Evolutionary conservation across 2,797 vertebrate species (phyloP).

Genomic region (Percopsis omiscomaycus): DNA sequence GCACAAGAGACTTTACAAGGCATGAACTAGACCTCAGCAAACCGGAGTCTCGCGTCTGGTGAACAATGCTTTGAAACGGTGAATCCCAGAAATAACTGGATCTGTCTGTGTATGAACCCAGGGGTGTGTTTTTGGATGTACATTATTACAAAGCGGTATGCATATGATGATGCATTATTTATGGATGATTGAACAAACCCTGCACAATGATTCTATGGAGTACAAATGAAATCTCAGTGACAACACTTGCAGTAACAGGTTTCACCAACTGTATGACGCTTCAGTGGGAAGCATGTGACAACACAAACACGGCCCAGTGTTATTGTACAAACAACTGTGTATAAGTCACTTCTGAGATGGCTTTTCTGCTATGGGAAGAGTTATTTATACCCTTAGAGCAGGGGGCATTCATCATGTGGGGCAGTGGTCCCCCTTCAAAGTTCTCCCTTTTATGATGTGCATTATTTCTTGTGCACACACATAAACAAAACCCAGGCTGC

Average conservation of each 20-base stretch:
- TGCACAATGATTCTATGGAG: slow-evolving; percentile 10
- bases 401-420: slow-evolving; percentile 73
- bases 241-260: slow-evolving; percentile 14
- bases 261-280: slow-evolving; percentile 28
- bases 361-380: slow-evolving; percentile 71
- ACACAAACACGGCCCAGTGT: slow-evolving; percentile 61
- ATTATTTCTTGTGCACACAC: slow-evolving; percentile 84
- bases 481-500: slow-evolving; percentile 82
- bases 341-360: slow-evolving; percentile 71
- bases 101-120: slow-evolving; percentile 10
- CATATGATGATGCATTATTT: too few relatives aligned
- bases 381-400: slow-evolving; percentile 76
- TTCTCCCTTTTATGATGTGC: slow-evolving; percentile 81
- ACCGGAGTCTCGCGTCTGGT: slow-evolving; percentile 39
- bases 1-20: slow-evolving; percentile 73
- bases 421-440: slow-evolving; percentile 79
- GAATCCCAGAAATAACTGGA: slow-evolving; percentile 52
- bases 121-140: background rate
- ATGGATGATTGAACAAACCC: background rate
- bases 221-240: background rate
- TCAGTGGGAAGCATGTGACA: background rate
- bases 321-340: slow-evolving; percentile 70
- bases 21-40: slow-evolving; percentile 39
- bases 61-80: slow-evolving; percentile 54
- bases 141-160: too few relatives aligned